A percentile compares a stretch with the other conserved stretches of the same genome.
Evolutionary conservation across 2,888 invertebrate genomes (phyloP).

Genomic region (Netelia inedita): DNA sequence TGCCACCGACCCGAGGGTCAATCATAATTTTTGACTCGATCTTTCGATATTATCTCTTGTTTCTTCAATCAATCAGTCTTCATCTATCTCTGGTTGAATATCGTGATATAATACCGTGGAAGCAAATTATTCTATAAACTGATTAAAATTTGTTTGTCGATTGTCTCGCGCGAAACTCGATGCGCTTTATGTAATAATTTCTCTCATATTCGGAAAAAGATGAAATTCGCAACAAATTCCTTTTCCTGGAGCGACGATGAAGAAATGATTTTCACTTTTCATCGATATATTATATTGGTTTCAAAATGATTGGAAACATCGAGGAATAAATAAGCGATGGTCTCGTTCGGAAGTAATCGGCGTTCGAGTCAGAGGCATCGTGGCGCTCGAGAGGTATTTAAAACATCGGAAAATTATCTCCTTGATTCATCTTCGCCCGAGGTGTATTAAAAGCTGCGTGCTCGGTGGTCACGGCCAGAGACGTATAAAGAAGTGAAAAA

Average conservation of each 20-base stretch:
- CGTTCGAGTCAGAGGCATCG: neutral
- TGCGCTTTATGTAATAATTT: no score
- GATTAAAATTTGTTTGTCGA: no score
- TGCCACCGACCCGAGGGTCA: neutral
- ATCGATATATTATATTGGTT: no score
- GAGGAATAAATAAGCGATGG: no score
- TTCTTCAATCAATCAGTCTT: conserved; percentile 6
- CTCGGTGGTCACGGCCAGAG: conserved; percentile 45
- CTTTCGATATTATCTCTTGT: conserved; percentile 20
- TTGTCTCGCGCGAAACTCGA: no score
- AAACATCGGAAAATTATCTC: conserved; percentile 46
- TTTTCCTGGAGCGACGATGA: no score
- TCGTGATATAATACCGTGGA: neutral
- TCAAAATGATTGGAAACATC: no score
- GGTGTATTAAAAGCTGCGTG: conserved; percentile 44
- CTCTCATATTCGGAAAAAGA: no score
- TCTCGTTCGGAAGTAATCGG: conserved; percentile 18
- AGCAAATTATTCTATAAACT: no score
- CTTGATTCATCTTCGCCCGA: conserved; percentile 53
- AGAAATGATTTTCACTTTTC: no score
- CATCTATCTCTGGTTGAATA: neutral
- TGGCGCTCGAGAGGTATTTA: conserved; percentile 14
- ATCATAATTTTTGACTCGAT: conserved; percentile 33
- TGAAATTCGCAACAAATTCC: no score
- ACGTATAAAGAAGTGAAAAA: conserved; percentile 17